Conservation (phyloP, 2,888 invertebrate species). For the Sturmia bella region DNA sequence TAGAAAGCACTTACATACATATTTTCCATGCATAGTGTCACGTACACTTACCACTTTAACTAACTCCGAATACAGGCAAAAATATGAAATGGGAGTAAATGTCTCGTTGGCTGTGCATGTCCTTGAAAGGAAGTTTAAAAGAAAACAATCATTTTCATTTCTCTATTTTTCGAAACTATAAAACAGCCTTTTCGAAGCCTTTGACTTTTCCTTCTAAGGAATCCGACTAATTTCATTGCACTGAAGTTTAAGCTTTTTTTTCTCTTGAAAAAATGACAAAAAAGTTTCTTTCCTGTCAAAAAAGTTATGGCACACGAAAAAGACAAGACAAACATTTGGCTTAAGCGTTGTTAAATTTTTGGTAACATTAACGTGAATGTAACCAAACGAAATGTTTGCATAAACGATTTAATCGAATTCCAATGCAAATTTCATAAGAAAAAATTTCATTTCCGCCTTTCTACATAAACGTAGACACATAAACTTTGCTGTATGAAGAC, state of each 20-base stretch:
- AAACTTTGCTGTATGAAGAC: background rate
- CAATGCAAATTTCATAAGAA: conserved; percentile 79
- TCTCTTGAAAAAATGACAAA: conserved; percentile 41
- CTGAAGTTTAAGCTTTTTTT: conserved; percentile 18
- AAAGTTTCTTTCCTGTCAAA: conserved; percentile 30
- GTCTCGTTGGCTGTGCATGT: conserved; percentile 37
- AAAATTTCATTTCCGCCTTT: conserved; percentile 79
- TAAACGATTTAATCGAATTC: conserved; percentile 81
- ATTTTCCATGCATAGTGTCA: conserved; percentile 2
- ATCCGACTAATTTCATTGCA: background rate
- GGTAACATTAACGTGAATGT: conserved; percentile 66
- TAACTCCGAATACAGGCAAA: conserved; percentile 40
- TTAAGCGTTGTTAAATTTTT: conserved; percentile 57
- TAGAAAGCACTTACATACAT: background rate
- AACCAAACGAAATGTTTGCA: conserved; percentile 77
- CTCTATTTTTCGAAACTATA: conserved; percentile 16
- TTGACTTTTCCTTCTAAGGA: conserved; percentile 5
- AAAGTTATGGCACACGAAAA: conserved; percentile 41
- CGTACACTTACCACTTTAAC: conserved; percentile 63
- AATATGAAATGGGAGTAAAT: conserved; percentile 36
- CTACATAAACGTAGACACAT: conserved; percentile 5
- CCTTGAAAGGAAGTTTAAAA: conserved; percentile 48
- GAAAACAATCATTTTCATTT: conserved; percentile 44
- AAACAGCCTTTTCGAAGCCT: background rate
- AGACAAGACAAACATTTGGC: conserved; percentile 48